Base-by-base conservation (phyloP, 2,797 vertebrate species). In the Eremophila alpestris region DNA sequence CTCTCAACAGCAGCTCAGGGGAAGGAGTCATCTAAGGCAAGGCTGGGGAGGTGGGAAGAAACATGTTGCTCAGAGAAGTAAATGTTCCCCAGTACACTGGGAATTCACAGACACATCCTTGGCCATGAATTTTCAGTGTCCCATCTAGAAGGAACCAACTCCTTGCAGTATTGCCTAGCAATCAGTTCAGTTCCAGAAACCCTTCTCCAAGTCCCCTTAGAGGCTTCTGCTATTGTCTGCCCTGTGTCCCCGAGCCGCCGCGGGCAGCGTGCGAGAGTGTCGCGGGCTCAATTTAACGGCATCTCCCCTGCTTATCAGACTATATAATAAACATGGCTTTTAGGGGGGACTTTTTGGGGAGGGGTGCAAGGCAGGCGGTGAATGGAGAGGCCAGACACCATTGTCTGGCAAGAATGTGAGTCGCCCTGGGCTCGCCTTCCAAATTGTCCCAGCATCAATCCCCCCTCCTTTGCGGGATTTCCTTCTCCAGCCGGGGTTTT, bases 401-500 rank as follows among this genome's bases (percentile, higher is more conserved):
- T 95, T 96, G 95, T 97, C 96, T 97, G 83, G 83, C 92, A 95
- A 95, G 97, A 96, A 96, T 95, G 94, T 56, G 83, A 89, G 80
- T 95, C 96, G 92, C 95, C 34, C 84, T 94, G 82, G 91, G 62
- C 97, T 97, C 73, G 95, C 87, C 90, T 97, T 96, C 95, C 96
- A 96, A 97, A 97, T 91, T 90, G 95, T 97, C 96, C 95, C 95
- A 92, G 97, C 93, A 94, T 97, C 96, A 97, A 89, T 97, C 97
- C 83, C 89, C 88, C 94, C 94, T 96, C 96, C 97, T 96, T 97
- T 94, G 93, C 83, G 96, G 97, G 96, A 97, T 98, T 98, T 98
- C 97, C 98, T 98, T 96, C 96, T 98, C 95, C 94, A 96, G 96
- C 91, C 84, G 29, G 96, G 91, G 97, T 98, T 98, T 98, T 98